phyloP scores from a whole-genome alignment of 1,140 invertebrate genomes.

The Arctopsyche grandis region DNA sequence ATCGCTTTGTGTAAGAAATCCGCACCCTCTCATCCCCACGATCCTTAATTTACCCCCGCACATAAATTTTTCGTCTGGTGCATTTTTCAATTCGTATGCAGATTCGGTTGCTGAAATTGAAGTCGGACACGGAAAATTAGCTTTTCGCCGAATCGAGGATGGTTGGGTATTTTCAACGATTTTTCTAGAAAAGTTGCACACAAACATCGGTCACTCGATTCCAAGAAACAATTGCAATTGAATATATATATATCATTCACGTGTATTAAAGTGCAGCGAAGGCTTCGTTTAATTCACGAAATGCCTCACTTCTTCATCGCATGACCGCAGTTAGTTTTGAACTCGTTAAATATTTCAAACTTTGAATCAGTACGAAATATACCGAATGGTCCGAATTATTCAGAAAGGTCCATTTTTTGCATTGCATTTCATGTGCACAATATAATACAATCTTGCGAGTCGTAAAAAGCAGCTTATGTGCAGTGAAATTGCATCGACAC shows the following conservation, averaged over 20 bases:
- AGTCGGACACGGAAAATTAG: constrained; percentile 1
- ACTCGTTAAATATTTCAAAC: not conserved
- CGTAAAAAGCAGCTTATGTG: not conserved
- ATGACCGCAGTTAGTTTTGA: not conserved
- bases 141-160: not conserved
- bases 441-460: not conserved
- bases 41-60: too few relatives aligned
- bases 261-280: not conserved
- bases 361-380: not conserved
- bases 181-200: not conserved
- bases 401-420: too few relatives aligned
- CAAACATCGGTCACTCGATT: not conserved
- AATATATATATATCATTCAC: not conserved
- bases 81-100: not conserved
- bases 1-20: not conserved
- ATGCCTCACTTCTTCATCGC: not conserved
- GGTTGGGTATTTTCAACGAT: not conserved
- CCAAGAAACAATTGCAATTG: not conserved
- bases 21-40: too few relatives aligned
- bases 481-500: not conserved
- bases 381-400: too few relatives aligned
- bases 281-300: not conserved
- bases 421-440: too few relatives aligned
- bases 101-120: not conserved
- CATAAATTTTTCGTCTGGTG: not conserved